A percentile compares a stretch with the other conserved stretches of the same genome.
Conservation (phyloP, 2,797 vertebrate genomes). For the Gymnothorax reevesii region DNA sequence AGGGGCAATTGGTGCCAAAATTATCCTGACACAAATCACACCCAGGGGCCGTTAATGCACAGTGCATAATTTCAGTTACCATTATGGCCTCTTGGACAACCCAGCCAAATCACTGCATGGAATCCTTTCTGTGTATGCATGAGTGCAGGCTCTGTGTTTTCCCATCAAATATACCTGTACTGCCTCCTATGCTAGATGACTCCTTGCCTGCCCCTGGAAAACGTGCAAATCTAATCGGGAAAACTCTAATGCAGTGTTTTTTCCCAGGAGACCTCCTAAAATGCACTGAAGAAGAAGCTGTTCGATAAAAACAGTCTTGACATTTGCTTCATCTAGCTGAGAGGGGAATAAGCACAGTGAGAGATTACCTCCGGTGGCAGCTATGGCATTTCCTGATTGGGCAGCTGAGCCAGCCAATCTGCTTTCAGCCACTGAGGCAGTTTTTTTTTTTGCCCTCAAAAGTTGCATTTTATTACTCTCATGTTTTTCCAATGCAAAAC, state of each 20-base stretch:
- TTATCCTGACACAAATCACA: not conserved
- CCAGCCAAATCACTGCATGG: not conserved
- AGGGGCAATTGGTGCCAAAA: not conserved
- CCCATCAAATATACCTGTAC: not conserved
- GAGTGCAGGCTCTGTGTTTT: not conserved
- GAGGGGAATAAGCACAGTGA: not conserved
- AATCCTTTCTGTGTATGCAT: not conserved
- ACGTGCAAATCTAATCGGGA: constrained; percentile 13
- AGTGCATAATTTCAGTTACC: not conserved
- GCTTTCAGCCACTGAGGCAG: not conserved
- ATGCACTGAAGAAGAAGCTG: not conserved
- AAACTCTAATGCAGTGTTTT: constrained; percentile 2
- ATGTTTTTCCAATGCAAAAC: not conserved
- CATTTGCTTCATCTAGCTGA: not conserved
- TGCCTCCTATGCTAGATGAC: not conserved
- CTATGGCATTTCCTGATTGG: constrained; percentile 21
- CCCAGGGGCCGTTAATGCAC: not conserved
- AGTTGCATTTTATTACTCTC: constrained; percentile 36
- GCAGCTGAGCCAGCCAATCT: constrained; percentile 10
- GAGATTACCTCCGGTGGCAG: not conserved
- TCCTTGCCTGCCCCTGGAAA: not conserved
- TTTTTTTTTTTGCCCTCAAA: constrained; percentile 24
- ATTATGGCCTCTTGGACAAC: not conserved
- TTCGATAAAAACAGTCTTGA: constrained; percentile 4
- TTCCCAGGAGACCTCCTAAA: constrained; percentile 26